Evolutionary conservation across 1,140 invertebrate species (phyloP), one percentile per base, ranked within the genome.

Genomic region (Limonius californicus): DNA sequence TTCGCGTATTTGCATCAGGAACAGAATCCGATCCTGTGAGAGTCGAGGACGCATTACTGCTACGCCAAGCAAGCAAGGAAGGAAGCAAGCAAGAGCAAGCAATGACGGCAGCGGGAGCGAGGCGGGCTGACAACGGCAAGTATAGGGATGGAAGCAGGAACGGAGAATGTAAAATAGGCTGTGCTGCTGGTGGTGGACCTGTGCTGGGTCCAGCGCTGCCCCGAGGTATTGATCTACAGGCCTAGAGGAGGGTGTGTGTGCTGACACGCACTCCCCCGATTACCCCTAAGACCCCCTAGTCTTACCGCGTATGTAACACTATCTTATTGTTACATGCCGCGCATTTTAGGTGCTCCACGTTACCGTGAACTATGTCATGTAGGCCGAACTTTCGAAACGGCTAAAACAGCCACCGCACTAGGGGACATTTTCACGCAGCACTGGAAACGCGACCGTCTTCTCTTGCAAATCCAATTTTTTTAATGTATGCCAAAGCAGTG

Each of bases 121-220:
- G 43, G 43, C 6, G 15, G 43, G 43, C 43, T 45, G 43, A 45
- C 43, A 45, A 45, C 43, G 43, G 43, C 43, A 45, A 45, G 43
- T 45, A 45, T 45, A 45, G 43, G 43, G 43, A 45, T 45, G 15
- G 43, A 45, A 45, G 43, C 43, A 45, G 43, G 43, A 45, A 45
- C 43, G n/a, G 43, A 45, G 43, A 45, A 45, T 45, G 43, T 45
- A 45, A 45, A 45, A 45, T 45, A 45, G 43, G 43, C 43, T 45
- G 43, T 45, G 43, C 16, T 45, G 43, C 43, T 45, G 43, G 16
- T 45, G 43, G 43, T 45, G 43, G 43, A 45, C 43, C n/a, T 45
- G 43, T 45, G 43, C 43, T 45, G 43, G 43, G 43, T 45, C 43
- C 43, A 45, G 43, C 43, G 43, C 43, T 45, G 43, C 43, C 43